phyloP scores from a whole-genome alignment of 2,888 invertebrate genomes.

The Sepiola atlantica region DNA sequence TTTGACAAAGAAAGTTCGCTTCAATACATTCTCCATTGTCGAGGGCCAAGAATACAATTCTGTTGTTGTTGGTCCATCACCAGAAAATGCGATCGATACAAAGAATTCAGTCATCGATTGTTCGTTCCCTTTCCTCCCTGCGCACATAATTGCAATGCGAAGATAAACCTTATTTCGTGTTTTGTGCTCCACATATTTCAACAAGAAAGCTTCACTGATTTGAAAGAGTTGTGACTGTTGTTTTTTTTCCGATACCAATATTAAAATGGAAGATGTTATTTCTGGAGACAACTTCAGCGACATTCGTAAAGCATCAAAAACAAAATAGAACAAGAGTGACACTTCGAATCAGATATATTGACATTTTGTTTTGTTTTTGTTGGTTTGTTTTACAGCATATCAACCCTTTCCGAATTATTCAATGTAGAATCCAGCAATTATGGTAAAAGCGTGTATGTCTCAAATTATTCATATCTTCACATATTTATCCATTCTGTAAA shows the following conservation, averaged over 20 bases:
- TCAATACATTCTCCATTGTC: not conserved
- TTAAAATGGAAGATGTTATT: not conserved
- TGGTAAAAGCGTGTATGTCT: too few species aligned
- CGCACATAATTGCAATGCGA: not conserved
- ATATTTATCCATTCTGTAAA: too few species aligned
- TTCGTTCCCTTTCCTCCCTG: not conserved
- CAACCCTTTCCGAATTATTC: too few species aligned
- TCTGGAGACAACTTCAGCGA: not conserved
- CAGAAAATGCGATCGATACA: not conserved
- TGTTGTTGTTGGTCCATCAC: not conserved
- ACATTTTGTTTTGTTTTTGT: too few species aligned
- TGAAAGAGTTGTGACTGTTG: not conserved
- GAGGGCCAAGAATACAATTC: not conserved
- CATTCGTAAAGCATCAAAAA: not conserved
- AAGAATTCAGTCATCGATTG: conserved; percentile 21
- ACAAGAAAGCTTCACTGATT: not conserved
- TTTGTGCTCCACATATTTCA: not conserved
- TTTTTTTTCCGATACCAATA: not conserved
- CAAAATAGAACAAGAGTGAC: not conserved
- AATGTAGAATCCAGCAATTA: too few species aligned
- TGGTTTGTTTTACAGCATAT: too few species aligned
- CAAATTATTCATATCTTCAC: too few species aligned
- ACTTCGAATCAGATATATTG: too few species aligned
- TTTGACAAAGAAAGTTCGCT: not conserved
- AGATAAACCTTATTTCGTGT: conserved; percentile 4